These are phyloP conservation scores for Callosobruchus maculatus DNA, from an alignment of 2,888 invertebrate genomes.

Conservation along the genomic window DNA sequence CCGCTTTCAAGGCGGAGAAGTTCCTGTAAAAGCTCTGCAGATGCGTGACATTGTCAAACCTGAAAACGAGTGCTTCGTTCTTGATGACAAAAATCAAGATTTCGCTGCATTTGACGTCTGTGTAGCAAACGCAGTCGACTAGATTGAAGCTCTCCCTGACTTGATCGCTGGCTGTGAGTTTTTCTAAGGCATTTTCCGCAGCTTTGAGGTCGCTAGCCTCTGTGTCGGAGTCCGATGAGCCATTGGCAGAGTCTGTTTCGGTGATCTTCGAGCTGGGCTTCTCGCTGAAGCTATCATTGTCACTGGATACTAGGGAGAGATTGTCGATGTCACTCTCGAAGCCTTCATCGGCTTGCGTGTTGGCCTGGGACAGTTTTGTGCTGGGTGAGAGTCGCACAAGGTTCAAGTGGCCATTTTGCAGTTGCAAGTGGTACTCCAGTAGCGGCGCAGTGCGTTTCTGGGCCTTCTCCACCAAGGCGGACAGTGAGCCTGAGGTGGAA, in stretches of 20 bases:
- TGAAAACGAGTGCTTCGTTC: conserved; percentile 45
- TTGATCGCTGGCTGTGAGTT: neutral
- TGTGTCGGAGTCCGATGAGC: conserved; percentile 45
- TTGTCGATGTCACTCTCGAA: conserved; percentile 52
- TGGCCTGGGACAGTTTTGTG: neutral
- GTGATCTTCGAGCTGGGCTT: conserved; percentile 20
- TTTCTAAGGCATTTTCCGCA: neutral
- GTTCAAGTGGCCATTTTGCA: conserved; percentile 39
- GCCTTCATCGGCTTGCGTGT: conserved; percentile 44
- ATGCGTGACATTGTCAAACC: conserved; percentile 38
- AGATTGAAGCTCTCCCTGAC: conserved; percentile 41
- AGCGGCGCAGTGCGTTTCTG: conserved; percentile 34
- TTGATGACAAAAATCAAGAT: conserved; percentile 46
- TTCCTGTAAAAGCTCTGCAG: conserved; percentile 43
- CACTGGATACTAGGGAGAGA: conserved; percentile 45
- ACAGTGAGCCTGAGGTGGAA: conserved; percentile 39
- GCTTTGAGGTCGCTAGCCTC: conserved; percentile 19
- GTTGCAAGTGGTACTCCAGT: conserved; percentile 40
- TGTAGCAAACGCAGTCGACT: conserved; percentile 48
- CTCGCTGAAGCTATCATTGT: conserved; percentile 40
- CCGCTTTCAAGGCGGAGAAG: conserved; percentile 46
- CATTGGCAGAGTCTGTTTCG: conserved; percentile 49
- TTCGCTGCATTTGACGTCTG: conserved; percentile 46
- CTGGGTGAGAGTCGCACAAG: conserved; percentile 27
- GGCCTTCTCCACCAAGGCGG: conserved; percentile 43